A percentile compares a stretch with the other conserved stretches of the same genome.
phyloP scores from a whole-genome alignment of 1,140 invertebrate genomes.

The Bathynomus jamesi region DNA sequence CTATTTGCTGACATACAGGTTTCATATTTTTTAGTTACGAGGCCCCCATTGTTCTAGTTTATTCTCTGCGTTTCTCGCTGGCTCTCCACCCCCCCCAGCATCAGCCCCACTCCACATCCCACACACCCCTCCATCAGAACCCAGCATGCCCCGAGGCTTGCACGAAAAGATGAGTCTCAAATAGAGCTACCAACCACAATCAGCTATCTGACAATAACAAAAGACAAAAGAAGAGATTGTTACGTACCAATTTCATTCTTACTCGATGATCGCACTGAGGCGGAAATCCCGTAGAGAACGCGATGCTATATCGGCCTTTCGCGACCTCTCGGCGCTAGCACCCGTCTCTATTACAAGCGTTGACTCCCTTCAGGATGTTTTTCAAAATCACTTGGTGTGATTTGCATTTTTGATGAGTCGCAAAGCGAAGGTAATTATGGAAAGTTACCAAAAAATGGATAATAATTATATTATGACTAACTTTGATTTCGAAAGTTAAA shows the following conservation, averaged over 20 bases:
- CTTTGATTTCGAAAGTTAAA: neutral
- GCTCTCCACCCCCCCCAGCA: neutral
- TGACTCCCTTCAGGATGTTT: slow-evolving; percentile 35
- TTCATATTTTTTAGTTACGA: neutral
- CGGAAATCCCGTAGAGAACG: neutral
- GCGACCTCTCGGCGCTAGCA: slow-evolving; percentile 15
- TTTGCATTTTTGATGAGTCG: slow-evolving; percentile 36
- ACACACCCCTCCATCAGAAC: slow-evolving; percentile 21
- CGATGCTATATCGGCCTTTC: neutral
- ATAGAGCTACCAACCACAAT: slow-evolving; percentile 37
- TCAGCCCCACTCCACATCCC: slow-evolving; percentile 4
- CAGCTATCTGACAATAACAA: slow-evolving; percentile 17
- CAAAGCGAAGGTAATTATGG: slow-evolving; percentile 1
- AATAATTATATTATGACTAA: neutral
- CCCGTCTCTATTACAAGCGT: slow-evolving; percentile 37
- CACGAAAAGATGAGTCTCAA: slow-evolving; percentile 33
- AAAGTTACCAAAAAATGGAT: neutral
- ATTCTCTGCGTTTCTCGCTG: neutral
- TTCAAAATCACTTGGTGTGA: slow-evolving; percentile 37
- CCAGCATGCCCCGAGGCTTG: slow-evolving; percentile 24
- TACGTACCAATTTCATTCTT: neutral
- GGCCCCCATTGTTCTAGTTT: neutral
- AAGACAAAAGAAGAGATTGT: neutral
- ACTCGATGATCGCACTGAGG: neutral
- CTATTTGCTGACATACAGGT: neutral